A percentile compares a stretch with the other conserved stretches of the same genome.
Evolutionary conservation across 2,113 vertebrate genomes (phyloP).

Genomic region (Setophaga petechia): DNA sequence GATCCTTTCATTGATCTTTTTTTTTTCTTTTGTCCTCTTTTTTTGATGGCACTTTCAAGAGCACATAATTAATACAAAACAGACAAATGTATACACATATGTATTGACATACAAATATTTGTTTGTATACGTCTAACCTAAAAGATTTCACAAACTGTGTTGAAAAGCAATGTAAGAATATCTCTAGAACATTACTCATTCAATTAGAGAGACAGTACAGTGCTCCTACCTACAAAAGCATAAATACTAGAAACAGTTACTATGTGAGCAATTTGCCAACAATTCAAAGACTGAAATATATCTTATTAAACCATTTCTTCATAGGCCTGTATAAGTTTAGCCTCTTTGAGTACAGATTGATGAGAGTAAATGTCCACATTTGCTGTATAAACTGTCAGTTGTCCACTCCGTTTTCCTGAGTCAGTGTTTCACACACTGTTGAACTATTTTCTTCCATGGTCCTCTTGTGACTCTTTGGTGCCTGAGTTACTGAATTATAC

Average conservation of each 20-base stretch:
- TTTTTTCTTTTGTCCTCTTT: not conserved
- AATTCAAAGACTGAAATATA: not conserved
- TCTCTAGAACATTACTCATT: not conserved
- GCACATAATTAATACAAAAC: not conserved
- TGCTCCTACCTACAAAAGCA: not conserved
- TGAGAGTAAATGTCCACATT: not conserved
- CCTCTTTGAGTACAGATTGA: not conserved
- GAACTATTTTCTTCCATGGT: not conserved
- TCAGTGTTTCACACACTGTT: not conserved
- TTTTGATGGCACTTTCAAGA: not conserved
- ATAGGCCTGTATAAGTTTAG: not conserved
- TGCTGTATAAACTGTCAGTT: not conserved
- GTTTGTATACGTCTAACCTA: not conserved
- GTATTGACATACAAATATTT: not conserved
- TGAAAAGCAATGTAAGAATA: not conserved
- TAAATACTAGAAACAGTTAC: not conserved
- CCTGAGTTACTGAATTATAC: not conserved
- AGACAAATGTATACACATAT: fast-evolving
- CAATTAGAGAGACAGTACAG: not conserved
- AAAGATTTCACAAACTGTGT: not conserved
- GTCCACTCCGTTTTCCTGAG: not conserved
- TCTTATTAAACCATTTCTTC: not conserved
- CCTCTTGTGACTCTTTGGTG: not conserved
- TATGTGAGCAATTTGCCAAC: not conserved
- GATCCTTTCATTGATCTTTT: not conserved